Conservation (phyloP, 2,113 vertebrate species). For the Rhagologus leucostigma region DNA sequence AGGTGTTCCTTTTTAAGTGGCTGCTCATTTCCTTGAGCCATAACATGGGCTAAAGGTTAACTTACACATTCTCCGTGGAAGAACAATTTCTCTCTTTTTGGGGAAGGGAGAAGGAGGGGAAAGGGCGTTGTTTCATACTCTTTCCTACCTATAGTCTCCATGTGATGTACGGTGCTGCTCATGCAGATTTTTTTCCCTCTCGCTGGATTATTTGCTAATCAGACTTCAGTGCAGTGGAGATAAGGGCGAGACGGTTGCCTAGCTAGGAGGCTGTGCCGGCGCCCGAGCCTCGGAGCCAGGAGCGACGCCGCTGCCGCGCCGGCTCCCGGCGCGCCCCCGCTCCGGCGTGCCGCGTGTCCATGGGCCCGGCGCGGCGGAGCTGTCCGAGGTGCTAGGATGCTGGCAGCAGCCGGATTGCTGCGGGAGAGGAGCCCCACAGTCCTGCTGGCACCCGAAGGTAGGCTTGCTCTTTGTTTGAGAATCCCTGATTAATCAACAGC, state of each 20-base stretch:
- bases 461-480: conserved; percentile 81
- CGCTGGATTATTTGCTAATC: conserved; percentile 58
- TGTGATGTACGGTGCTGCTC: neutral
- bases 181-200: neutral
- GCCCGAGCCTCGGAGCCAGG: conserved; percentile 45
- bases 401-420: conserved; percentile 64
- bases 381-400: conserved; percentile 80
- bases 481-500: conserved; percentile 78
- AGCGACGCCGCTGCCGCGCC: conserved; percentile 51
- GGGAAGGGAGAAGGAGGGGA: neutral
- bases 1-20: conserved; percentile 64
- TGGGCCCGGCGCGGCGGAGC: conserved; percentile 56
- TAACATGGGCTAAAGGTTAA: conserved; percentile 61
- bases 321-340: conserved; percentile 51
- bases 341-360: conserved; percentile 5
- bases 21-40: conserved; percentile 63
- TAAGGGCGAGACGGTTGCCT: conserved; percentile 53
- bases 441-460: conserved; percentile 75
- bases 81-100: neutral
- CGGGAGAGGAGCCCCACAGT: conserved; percentile 61
- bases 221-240: conserved; percentile 53
- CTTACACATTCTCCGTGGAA: conserved; percentile 29
- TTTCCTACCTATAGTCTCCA: conserved; percentile 34
- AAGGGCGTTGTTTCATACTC: conserved; percentile 25
- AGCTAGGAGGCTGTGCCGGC: conserved; percentile 53